Percentiles rank a stretch among this genome's conserved stretches.
These are phyloP conservation scores for Gerris lacustris DNA, from an alignment of 2,888 invertebrate species.

Conservation along the genomic window DNA sequence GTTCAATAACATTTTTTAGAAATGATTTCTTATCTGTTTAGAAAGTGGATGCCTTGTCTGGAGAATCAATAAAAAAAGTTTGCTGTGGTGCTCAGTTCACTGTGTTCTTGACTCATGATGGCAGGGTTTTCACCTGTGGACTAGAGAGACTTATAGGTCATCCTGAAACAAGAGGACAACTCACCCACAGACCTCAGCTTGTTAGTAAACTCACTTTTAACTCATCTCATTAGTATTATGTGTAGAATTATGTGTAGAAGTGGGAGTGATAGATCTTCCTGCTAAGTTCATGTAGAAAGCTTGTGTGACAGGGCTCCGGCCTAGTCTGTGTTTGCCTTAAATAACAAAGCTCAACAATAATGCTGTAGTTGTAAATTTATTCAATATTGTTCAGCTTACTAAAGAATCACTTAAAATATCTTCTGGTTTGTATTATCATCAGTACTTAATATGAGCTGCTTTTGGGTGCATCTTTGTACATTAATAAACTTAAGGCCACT, in stretches of 20 bases:
- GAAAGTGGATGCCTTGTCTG: slow-evolving; percentile 44
- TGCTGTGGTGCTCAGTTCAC: slow-evolving; percentile 53
- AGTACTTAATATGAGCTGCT: too few species aligned
- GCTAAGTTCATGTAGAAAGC: background rate
- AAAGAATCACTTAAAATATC: too few species aligned
- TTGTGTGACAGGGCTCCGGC: background rate
- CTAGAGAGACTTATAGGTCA: slow-evolving; percentile 48
- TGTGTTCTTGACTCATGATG: slow-evolving; percentile 47
- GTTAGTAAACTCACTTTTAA: slow-evolving; percentile 23
- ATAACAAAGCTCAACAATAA: too few species aligned
- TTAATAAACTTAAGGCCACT: too few species aligned
- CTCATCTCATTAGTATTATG: background rate
- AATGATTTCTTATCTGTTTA: slow-evolving; percentile 28
- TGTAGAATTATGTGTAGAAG: too few species aligned
- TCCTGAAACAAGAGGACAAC: slow-evolving; percentile 40
- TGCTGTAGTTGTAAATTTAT: too few species aligned
- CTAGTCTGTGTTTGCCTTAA: background rate
- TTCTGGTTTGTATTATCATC: too few species aligned
- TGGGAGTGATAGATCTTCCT: too few species aligned
- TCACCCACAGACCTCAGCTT: slow-evolving; percentile 44
- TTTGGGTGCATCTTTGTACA: too few species aligned
- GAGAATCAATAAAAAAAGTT: slow-evolving; percentile 45
- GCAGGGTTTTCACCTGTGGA: slow-evolving; percentile 49
- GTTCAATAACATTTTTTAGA: too few species aligned
- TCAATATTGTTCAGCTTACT: too few species aligned